These are phyloP conservation scores for Scaptomyza hsui DNA, from an alignment of 1,140 invertebrate species.

Conservation along the genomic window DNA sequence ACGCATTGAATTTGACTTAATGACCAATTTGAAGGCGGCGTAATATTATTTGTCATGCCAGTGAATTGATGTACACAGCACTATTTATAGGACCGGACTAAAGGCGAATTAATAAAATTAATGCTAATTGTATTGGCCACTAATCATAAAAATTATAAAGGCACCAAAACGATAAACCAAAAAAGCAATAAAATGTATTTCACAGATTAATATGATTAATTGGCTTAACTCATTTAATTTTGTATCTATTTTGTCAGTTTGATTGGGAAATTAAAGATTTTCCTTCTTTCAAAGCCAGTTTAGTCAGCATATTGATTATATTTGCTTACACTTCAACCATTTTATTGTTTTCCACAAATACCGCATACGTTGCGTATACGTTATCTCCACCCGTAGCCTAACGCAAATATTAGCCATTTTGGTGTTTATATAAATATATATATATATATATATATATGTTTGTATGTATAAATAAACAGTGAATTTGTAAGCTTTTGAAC, in stretches of 20 bases:
- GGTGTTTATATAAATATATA: background rate
- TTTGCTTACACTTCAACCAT: conserved; percentile 3
- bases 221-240: too few relatives aligned
- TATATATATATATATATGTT: too few relatives aligned
- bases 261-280: too few relatives aligned
- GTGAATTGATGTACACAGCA: conserved; percentile 1
- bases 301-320: background rate
- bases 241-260: too few relatives aligned
- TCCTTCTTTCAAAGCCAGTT: background rate
- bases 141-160: conserved; percentile 1
- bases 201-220: background rate
- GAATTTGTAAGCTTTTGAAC: conserved; percentile 54
- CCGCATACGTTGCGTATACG: conserved; percentile 16
- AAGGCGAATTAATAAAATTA: conserved; percentile 46
- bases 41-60: conserved; percentile 42
- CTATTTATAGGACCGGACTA: conserved; percentile 3
- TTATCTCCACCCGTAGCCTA: background rate
- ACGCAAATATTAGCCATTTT: conserved; percentile 11
- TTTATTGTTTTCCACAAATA: conserved; percentile 1
- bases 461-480: background rate
- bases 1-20: conserved; percentile 51
- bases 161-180: background rate
- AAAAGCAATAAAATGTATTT: background rate
- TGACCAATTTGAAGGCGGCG: conserved; percentile 46
- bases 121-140: conserved; percentile 46